Evolutionary conservation across 1,140 invertebrate species (phyloP).

Genomic region (Leptonema lineaticorne): DNA sequence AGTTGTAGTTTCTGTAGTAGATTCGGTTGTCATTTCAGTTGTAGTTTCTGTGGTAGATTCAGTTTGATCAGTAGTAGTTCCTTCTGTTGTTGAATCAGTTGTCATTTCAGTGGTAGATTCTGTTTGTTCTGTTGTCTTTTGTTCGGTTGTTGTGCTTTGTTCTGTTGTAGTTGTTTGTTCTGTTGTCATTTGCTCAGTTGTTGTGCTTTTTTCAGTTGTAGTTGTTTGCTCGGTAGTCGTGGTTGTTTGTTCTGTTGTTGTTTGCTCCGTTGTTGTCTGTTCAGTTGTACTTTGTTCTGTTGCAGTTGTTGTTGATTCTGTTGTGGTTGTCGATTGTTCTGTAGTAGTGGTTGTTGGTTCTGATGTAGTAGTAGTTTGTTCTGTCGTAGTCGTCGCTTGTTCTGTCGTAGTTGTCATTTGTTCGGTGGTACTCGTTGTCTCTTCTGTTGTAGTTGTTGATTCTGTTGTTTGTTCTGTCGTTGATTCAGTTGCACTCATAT

Average conservation of each 20-base stretch:
- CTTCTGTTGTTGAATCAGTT: constrained; percentile 39
- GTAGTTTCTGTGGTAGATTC: constrained; percentile 41
- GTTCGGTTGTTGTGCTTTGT: constrained; percentile 36
- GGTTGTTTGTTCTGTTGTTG: constrained; percentile 32
- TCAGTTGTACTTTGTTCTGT: constrained; percentile 38
- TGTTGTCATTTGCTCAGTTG: constrained; percentile 33
- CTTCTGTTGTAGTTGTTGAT: constrained; percentile 34
- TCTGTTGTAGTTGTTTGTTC: constrained; percentile 41
- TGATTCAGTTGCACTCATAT: constrained; percentile 18
- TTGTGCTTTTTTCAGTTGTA: constrained; percentile 32
- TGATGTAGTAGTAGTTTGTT: constrained; percentile 43
- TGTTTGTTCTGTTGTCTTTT: constrained; percentile 36
- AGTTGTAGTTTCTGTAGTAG: constrained; percentile 45
- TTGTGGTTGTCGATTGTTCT: constrained; percentile 31
- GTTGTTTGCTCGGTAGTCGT: constrained; percentile 36
- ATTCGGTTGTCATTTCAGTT: constrained; percentile 41
- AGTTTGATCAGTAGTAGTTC: constrained; percentile 25
- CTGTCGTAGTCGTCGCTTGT: constrained; percentile 40
- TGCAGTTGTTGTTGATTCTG: constrained; percentile 37
- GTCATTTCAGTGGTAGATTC: constrained; percentile 36
- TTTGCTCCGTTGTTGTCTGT: constrained; percentile 30
- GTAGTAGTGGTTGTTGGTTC: constrained; percentile 36
- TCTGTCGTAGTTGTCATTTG: constrained; percentile 26
- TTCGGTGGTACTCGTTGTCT: constrained; percentile 34
- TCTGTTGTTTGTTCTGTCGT: constrained; percentile 29